Evolutionary conservation across 1,140 invertebrate genomes (phyloP).

Genomic region (Notospermus geniculatus): DNA sequence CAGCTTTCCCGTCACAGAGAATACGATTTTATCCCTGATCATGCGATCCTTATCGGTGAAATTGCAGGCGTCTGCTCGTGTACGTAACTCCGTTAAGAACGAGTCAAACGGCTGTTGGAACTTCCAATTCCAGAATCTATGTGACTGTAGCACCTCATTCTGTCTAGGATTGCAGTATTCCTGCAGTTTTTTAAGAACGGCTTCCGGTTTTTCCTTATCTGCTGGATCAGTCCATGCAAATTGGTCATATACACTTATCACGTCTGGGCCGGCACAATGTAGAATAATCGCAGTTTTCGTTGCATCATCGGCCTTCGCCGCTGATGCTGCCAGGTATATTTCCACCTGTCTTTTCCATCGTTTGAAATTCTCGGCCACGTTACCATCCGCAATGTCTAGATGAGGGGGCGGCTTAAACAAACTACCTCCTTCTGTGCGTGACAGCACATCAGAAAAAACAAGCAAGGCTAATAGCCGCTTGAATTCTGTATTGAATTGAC

Average conservation of each 20-base stretch:
- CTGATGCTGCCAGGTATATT: background rate
- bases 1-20: background rate
- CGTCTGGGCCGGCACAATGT: background rate
- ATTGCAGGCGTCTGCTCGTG: slow-evolving; percentile 1
- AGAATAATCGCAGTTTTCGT: slow-evolving; percentile 1
- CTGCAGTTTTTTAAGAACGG: background rate
- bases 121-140: background rate
- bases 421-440: too few relatives aligned
- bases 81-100: slow-evolving; percentile 1
- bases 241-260: slow-evolving; percentile 3
- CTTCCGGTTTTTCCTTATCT: background rate
- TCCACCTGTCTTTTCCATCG: slow-evolving; percentile 6
- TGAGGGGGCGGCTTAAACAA: background rate
- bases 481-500: too few relatives aligned
- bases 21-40: slow-evolving; percentile 4
- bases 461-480: too few relatives aligned
- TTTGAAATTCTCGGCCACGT: background rate
- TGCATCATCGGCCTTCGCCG: background rate
- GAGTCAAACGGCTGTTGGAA: background rate
- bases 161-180: slow-evolving; percentile 7
- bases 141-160: slow-evolving; percentile 3
- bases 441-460: too few relatives aligned
- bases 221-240: background rate
- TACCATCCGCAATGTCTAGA: slow-evolving; percentile 1
- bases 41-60: background rate